phyloP scores from a whole-genome alignment of 2,888 invertebrate species.

The Xestia c-nigrum region DNA sequence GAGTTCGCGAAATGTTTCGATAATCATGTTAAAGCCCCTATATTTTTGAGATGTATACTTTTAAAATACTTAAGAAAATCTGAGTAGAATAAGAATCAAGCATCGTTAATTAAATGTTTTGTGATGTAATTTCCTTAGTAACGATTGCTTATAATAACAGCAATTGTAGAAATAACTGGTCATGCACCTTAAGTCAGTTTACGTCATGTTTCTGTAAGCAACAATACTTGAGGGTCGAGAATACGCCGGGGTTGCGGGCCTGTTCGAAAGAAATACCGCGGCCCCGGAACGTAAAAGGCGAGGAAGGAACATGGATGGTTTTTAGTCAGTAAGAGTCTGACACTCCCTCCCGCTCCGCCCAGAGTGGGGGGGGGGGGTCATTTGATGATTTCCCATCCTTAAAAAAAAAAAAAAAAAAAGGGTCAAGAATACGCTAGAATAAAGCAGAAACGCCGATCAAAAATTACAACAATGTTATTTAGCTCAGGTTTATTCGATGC shows the following conservation, averaged over 20 bases:
- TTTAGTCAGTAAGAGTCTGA: too few species aligned
- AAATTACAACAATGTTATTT: constrained; percentile 35
- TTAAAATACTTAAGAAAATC: neutral
- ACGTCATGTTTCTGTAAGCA: constrained; percentile 25
- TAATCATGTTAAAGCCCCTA: constrained; percentile 64
- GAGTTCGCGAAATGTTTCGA: constrained; percentile 67
- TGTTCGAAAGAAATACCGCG: too few species aligned
- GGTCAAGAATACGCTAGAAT: constrained; percentile 6
- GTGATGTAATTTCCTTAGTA: constrained; percentile 14
- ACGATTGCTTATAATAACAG: constrained; percentile 25
- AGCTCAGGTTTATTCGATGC: constrained; percentile 21
- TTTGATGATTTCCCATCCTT: too few species aligned
- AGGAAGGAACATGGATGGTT: too few species aligned
- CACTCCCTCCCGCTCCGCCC: too few species aligned
- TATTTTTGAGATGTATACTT: constrained; percentile 34
- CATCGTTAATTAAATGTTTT: neutral
- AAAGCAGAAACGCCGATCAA: constrained; percentile 14
- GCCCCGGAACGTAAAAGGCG: too few species aligned
- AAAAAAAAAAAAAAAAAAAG: too few species aligned
- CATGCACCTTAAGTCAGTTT: constrained; percentile 17
- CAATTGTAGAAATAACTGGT: constrained; percentile 35
- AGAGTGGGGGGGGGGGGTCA: too few species aligned
- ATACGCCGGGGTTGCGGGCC: too few species aligned
- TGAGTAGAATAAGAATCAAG: neutral
- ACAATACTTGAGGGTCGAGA: constrained; percentile 10